Percentiles rank a stretch among this genome's conserved stretches.
Conservation (phyloP, 53 echinoderm and acorn worm genomes). For the Henricia sp. region DNA sequence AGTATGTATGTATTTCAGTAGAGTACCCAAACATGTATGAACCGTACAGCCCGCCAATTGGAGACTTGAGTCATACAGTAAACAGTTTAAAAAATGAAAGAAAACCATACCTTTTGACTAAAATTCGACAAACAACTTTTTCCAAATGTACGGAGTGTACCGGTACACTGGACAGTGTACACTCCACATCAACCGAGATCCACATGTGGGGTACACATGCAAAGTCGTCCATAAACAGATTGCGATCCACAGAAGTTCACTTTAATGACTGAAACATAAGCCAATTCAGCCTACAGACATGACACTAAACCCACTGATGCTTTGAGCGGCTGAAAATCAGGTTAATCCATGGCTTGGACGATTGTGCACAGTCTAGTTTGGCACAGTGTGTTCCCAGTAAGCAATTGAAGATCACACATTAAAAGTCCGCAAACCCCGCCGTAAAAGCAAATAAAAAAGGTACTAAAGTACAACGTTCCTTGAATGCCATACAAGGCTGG, state of each 20-base stretch:
- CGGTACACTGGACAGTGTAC: no score
- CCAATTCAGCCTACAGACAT: background rate
- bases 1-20: no score
- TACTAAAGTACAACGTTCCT: background rate
- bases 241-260: background rate
- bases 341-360: background rate
- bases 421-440: background rate
- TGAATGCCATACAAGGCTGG: slow-evolving; percentile 11
- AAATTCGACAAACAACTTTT: no score
- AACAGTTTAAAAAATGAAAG: background rate
- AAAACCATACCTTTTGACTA: background rate
- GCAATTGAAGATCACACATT: background rate
- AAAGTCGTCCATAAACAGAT: background rate
- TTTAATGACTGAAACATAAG: background rate
- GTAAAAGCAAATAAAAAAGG: slow-evolving; percentile 18
- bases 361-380: background rate
- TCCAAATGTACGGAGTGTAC: no score
- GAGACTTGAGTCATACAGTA: no score
- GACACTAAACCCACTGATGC: background rate
- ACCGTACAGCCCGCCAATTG: no score
- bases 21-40: no score
- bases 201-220: no score
- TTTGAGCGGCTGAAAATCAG: background rate
- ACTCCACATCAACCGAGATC: no score
- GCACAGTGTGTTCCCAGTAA: background rate